Conservation (phyloP, 1,140 invertebrate genomes). For the Bombus cullumanus region DNA sequence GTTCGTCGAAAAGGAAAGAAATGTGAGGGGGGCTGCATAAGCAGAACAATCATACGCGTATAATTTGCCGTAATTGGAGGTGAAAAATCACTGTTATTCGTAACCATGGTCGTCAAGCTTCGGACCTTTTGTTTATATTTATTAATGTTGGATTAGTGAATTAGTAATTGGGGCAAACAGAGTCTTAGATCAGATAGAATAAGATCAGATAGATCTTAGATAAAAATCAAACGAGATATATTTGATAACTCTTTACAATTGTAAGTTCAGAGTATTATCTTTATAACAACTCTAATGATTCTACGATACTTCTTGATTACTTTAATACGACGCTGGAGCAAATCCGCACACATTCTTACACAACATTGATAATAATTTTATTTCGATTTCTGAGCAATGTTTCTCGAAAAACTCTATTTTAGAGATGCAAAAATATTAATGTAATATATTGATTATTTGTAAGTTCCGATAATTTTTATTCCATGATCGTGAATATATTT, state of each 20-base stretch:
- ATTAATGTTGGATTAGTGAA: no score
- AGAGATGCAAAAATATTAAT: no score
- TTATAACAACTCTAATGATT: neutral
- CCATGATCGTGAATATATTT: no score
- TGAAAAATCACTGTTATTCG: slow-evolving; percentile 27
- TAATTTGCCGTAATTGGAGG: slow-evolving; percentile 39
- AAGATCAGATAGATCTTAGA: neutral
- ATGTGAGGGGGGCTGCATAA: neutral
- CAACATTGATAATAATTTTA: no score
- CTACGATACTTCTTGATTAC: neutral
- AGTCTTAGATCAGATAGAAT: no score
- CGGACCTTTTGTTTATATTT: neutral
- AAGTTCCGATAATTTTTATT: no score
- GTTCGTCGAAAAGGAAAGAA: neutral
- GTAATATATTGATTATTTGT: no score
- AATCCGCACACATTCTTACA: no score
- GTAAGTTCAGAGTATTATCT: neutral
- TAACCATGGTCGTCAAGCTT: neutral
- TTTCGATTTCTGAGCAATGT: no score
- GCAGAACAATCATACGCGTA: slow-evolving; percentile 27
- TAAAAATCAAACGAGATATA: neutral
- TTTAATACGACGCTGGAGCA: neutral
- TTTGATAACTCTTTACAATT: neutral
- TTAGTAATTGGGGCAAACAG: no score
- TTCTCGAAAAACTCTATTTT: no score